Percentiles rank a stretch among this genome's conserved stretches.
Conservation (phyloP, 2,888 invertebrate species). For the Cantharis nigra region DNA sequence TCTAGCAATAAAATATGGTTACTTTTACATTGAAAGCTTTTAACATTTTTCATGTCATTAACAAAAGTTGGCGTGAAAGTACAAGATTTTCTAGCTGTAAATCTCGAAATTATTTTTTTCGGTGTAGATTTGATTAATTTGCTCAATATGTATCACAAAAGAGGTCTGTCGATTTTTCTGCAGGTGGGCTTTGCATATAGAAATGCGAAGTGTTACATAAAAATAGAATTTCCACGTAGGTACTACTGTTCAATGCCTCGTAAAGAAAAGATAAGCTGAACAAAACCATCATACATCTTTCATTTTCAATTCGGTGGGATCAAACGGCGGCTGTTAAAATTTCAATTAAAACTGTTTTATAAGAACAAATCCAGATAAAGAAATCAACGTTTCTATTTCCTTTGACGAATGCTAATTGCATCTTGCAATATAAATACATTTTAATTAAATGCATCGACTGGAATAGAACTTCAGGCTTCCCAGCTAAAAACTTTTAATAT, state of each 20-base stretch:
- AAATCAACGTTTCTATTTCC: background rate
- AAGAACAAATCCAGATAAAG: background rate
- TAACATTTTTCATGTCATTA: background rate
- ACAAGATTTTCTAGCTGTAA: background rate
- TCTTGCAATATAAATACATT: background rate
- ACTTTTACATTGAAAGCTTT: background rate
- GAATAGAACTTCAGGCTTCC: background rate
- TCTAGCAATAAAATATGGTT: background rate
- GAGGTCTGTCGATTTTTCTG: background rate
- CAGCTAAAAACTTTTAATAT: background rate
- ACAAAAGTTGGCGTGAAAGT: background rate
- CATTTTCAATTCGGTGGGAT: background rate
- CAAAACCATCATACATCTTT: background rate
- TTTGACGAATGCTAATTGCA: background rate
- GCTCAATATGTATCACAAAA: background rate
- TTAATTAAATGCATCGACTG: background rate
- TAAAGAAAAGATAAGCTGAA: background rate
- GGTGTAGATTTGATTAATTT: background rate
- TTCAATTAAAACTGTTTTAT: background rate
- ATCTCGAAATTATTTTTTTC: background rate
- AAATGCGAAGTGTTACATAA: background rate
- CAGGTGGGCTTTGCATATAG: background rate
- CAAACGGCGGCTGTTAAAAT: background rate
- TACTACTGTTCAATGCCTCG: background rate
- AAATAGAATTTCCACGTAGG: background rate